Base-by-base conservation (phyloP, 2,888 invertebrate species). In the Coecobrya sp. region DNA sequence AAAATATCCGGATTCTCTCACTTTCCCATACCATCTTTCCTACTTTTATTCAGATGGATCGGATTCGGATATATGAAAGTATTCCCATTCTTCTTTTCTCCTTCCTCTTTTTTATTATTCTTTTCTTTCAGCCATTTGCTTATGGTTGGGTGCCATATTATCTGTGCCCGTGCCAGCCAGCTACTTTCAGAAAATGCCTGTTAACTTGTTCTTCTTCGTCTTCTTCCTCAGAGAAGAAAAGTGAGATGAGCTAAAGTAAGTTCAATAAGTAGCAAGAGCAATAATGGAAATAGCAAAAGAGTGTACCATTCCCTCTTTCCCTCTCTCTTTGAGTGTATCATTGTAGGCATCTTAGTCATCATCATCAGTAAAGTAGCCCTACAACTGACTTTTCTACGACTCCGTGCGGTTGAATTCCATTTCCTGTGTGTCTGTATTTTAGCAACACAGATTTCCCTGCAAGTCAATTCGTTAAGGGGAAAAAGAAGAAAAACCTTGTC, bases 321-420 rank as follows among this genome's bases (percentile, higher is more conserved):
- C 52, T 52, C 62, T 36, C 19, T 19, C 70, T 45, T 68, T 68
- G 68, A 45, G 30, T 73, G 30, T 73, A 52, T 42, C 62, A 62
- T 62, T 22, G 0, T 19, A 22, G 62, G 62, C 62, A 62, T 62
- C 62, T 62, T 62, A 8, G 19, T 42, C 73, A 42, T 73, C 70
- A 89, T 55, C 90, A 68, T 90, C 79, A 86, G 90, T 65, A 90
- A 86, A 86, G 90, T 90, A 82, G 73, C 73, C 85, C 68, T 68
- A 68, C 82, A 59, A 85, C 89, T 90, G 86, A 82, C 76, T 85
- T 88, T 89, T 68, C 85, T 85, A 88, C 84, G 85, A 73, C 82
- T 91, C 93, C 93, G 93, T 93, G 93, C 93, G 92, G 94, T 94
- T 93, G 94, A 93, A 94, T 94, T 94, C 94, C 94, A 94, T 94